Conservation (phyloP, 1,140 invertebrate species). For the Drosophila parabipectinata region DNA sequence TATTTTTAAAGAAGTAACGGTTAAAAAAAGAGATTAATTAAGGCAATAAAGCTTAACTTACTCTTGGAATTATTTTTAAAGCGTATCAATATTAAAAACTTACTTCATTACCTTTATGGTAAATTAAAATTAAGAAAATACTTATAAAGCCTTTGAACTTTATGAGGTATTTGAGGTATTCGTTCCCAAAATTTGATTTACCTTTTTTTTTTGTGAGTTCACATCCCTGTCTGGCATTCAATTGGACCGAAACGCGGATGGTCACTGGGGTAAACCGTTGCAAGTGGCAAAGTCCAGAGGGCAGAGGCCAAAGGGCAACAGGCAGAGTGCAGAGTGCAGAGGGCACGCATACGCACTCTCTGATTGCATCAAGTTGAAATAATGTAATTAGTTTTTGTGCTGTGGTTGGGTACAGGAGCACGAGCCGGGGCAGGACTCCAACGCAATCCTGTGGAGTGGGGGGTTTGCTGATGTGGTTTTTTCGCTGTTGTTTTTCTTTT, state of each 20-base stretch:
- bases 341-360: slow-evolving; percentile 63
- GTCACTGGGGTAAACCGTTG: slow-evolving; percentile 50
- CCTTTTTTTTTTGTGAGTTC: slow-evolving; percentile 11
- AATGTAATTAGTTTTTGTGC: slow-evolving; percentile 80
- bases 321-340: slow-evolving; percentile 2
- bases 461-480: slow-evolving; percentile 27
- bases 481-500: slow-evolving; percentile 4
- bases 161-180: not conserved
- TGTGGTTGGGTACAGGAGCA: slow-evolving; percentile 31
- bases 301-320: not conserved
- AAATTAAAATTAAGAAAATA: too few species aligned
- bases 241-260: slow-evolving; percentile 73
- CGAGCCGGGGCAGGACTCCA: not conserved
- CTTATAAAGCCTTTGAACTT: too few species aligned
- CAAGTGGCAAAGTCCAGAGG: not conserved
- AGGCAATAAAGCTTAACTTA: too few species aligned
- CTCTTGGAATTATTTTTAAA: too few species aligned
- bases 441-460: slow-evolving; percentile 36
- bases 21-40: too few species aligned
- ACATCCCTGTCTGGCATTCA: slow-evolving; percentile 51
- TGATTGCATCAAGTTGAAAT: slow-evolving; percentile 81
- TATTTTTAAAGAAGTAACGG: too few species aligned
- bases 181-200: not conserved
- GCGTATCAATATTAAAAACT: too few species aligned
- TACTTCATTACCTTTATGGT: too few species aligned